phyloP scores from a whole-genome alignment of 2,797 vertebrate genomes.

The Catharus ustulatus region DNA sequence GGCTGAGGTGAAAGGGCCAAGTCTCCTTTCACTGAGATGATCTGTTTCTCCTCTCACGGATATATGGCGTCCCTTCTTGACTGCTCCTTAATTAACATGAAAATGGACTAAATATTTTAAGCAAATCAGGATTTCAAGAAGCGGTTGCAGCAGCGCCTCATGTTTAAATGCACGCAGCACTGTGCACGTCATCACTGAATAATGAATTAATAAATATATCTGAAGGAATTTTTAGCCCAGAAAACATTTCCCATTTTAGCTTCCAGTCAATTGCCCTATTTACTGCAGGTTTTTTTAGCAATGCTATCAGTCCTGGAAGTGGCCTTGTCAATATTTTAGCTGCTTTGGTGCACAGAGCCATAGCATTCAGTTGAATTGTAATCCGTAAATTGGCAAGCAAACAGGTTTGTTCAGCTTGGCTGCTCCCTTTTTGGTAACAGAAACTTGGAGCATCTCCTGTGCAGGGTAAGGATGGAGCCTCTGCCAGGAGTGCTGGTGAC shows the following conservation, averaged over 20 bases:
- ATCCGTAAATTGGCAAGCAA: conserved; percentile 59
- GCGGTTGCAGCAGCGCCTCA: background rate
- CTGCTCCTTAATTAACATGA: conserved; percentile 47
- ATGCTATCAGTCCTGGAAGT: background rate
- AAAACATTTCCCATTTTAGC: conserved; percentile 31
- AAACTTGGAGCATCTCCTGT: conserved; percentile 24
- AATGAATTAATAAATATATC: conserved; percentile 67
- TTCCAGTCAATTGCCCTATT: conserved; percentile 59
- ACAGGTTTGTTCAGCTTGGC: conserved; percentile 54
- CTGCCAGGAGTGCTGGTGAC: background rate
- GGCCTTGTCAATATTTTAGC: conserved; percentile 65
- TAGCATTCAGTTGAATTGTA: conserved; percentile 36
- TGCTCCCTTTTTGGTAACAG: conserved; percentile 41
- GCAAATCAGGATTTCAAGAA: conserved; percentile 48
- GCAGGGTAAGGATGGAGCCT: background rate
- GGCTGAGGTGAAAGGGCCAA: background rate
- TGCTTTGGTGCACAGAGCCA: conserved; percentile 41
- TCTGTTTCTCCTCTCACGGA: background rate
- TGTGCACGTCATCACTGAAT: conserved; percentile 10
- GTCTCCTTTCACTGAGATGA: background rate
- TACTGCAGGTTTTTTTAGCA: conserved; percentile 47
- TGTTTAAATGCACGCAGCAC: background rate
- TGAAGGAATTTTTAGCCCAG: conserved; percentile 47
- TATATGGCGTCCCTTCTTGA: background rate
- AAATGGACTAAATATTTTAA: conserved; percentile 64